Conservation (phyloP, 1,140 invertebrate species). For the Aphidius ervi region DNA sequence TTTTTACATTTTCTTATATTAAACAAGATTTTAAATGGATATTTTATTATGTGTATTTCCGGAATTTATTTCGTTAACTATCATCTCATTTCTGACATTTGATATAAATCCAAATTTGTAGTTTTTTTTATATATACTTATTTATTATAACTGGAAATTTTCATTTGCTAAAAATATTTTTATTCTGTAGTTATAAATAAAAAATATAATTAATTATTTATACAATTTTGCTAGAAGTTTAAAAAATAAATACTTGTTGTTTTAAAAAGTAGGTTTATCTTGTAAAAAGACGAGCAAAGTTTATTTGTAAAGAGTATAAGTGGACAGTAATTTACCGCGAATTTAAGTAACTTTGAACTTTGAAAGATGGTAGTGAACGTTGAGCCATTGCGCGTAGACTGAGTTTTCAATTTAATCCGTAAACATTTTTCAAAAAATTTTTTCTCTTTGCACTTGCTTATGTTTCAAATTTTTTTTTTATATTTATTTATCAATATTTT, state of each 20-base stretch:
- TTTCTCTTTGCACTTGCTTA: background rate
- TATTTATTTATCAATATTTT: background rate
- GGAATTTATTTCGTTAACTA: too few relatives aligned
- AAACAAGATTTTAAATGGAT: too few relatives aligned
- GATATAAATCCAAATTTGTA: too few relatives aligned
- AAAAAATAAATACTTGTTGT: too few relatives aligned
- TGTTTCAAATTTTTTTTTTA: background rate
- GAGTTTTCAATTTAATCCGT: slow-evolving; percentile 22
- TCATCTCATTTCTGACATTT: too few relatives aligned
- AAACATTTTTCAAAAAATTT: slow-evolving; percentile 5
- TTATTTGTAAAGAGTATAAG: background rate
- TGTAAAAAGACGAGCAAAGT: too few relatives aligned
- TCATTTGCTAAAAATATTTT: too few relatives aligned
- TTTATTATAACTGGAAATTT: too few relatives aligned
- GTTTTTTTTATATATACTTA: too few relatives aligned
- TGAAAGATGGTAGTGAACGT: slow-evolving; percentile 10
- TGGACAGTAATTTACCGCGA: slow-evolving; percentile 7
- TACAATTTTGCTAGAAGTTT: too few relatives aligned
- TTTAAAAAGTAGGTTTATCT: too few relatives aligned
- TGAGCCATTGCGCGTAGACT: slow-evolving; percentile 1
- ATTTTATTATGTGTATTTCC: too few relatives aligned
- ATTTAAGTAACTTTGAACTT: slow-evolving; percentile 18
- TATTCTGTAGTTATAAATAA: background rate
- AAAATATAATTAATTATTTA: background rate
- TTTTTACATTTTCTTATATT: background rate